Conservation (phyloP, 37 sponge, comb jelly and placozoan genomes). For the Mnemiopsis leidyi region DNA sequence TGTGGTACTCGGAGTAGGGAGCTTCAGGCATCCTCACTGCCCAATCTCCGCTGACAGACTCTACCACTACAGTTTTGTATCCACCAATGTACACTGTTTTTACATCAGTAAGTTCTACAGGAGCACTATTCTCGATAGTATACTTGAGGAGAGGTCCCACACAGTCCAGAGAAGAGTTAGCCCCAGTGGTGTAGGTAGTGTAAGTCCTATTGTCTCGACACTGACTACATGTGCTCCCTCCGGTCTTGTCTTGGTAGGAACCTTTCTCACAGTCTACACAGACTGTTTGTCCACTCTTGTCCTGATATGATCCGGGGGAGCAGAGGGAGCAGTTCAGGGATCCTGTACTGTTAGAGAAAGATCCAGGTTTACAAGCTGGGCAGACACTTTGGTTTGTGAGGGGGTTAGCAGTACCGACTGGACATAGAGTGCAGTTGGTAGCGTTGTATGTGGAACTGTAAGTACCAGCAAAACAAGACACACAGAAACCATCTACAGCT, state of each 20-base stretch:
- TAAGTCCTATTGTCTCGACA: not conserved
- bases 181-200: not conserved
- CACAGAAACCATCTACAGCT: not conserved
- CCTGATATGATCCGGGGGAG: conserved; percentile 1
- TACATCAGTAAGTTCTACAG: not conserved
- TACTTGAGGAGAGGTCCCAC: conserved; percentile 8
- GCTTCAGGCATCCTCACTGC: not conserved
- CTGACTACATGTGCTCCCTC: not conserved
- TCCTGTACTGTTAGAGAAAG: not conserved
- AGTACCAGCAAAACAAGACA: not conserved
- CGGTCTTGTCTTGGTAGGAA: not conserved
- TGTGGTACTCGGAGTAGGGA: not conserved
- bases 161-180: not conserved
- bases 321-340: not conserved
- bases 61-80: not conserved
- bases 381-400: not conserved
- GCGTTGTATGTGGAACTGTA: not conserved
- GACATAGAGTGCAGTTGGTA: not conserved
- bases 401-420: not conserved
- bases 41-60: not conserved
- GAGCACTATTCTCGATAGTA: not conserved
- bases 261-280: not conserved
- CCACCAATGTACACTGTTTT: not conserved
- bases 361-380: not conserved
- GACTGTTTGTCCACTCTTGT: not conserved